Percentiles rank a stretch among this genome's conserved stretches.
phyloP scores from a whole-genome alignment of 2,797 vertebrate species.

The Capromys pilorides region DNA sequence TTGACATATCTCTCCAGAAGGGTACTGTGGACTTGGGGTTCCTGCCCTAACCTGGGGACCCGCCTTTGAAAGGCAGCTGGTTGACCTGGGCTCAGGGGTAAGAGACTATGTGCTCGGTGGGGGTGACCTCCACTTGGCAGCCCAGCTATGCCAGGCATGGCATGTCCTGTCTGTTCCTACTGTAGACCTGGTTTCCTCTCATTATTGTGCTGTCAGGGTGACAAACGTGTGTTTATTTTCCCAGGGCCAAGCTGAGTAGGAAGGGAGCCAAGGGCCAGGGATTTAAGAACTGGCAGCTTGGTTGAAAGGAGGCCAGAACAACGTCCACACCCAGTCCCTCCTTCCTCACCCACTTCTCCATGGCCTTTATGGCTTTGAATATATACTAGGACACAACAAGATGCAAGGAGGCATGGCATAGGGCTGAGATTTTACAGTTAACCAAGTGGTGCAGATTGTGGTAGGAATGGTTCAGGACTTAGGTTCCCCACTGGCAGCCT shows the following conservation, averaged over 20 bases:
- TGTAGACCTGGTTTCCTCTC: constrained; percentile 44
- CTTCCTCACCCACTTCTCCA: neutral
- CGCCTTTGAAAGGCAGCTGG: neutral
- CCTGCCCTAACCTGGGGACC: neutral
- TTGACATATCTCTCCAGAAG: neutral
- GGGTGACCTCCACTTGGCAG: neutral
- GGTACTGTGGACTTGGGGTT: neutral
- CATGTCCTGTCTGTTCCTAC: neutral
- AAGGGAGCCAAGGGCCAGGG: neutral
- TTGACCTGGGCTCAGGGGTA: neutral
- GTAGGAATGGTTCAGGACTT: neutral
- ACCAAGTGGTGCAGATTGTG: too few relatives aligned
- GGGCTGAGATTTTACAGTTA: neutral
- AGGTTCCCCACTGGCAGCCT: neutral
- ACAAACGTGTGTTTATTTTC: constrained; percentile 32
- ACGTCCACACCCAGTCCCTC: neutral
- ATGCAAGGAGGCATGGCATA: neutral
- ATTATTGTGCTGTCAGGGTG: constrained; percentile 52
- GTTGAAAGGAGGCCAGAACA: neutral
- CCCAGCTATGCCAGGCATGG: neutral
- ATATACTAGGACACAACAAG: neutral
- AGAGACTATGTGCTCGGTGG: neutral
- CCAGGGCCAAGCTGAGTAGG: neutral
- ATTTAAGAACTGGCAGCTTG: neutral
- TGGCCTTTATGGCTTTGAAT: fast-evolving